Percentiles rank a stretch among this genome's conserved stretches.
These are phyloP conservation scores for Natrix natrix DNA, from an alignment of 2,797 vertebrate species.

Conservation along the genomic window DNA sequence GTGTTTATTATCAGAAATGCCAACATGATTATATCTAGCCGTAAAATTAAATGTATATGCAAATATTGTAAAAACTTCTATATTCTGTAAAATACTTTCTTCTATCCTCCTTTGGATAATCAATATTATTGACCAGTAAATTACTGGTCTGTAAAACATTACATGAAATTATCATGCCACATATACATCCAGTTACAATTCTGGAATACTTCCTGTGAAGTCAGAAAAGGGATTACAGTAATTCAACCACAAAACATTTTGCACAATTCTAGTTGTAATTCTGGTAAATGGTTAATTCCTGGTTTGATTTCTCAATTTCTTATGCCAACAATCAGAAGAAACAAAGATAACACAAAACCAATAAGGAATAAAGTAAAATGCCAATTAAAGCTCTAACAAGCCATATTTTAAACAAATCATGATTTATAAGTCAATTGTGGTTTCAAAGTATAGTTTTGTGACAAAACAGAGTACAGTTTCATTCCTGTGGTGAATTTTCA, in stretches of 20 bases:
- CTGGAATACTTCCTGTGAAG: not conserved
- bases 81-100: no score
- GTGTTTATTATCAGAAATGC: no score
- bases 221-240: not conserved
- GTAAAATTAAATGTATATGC: no score
- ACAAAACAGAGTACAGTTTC: not conserved
- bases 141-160: not conserved
- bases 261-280: not conserved
- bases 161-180: not conserved
- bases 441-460: not conserved
- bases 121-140: not conserved
- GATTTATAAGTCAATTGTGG: not conserved
- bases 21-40: no score
- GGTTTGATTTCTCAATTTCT: not conserved
- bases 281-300: not conserved
- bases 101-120: not conserved
- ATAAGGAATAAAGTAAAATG: not conserved
- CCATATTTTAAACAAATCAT: not conserved
- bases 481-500: not conserved
- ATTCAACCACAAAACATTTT: not conserved
- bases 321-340: not conserved
- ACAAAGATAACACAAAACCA: not conserved
- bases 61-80: no score
- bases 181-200: not conserved
- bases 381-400: not conserved